A percentile compares a stretch with the other conserved stretches of the same genome.
phyloP scores from a whole-genome alignment of 2,888 invertebrate genomes.

The Perizoma flavofasciatum region DNA sequence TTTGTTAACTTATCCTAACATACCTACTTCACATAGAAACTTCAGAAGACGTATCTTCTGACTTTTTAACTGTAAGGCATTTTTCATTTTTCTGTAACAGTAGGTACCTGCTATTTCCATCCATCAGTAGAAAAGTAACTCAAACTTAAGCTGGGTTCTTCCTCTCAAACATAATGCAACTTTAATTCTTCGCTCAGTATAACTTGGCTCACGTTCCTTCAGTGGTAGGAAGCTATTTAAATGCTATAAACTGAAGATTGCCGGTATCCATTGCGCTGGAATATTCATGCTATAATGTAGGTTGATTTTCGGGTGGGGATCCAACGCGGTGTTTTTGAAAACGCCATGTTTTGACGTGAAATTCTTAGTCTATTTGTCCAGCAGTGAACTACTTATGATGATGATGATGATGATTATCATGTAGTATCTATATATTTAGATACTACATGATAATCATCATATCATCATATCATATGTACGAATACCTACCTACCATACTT shows the following conservation, averaged over 20 bases:
- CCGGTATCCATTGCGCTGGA: conserved; percentile 29
- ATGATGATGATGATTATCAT: too few species aligned
- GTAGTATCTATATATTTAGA: too few species aligned
- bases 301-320: conserved; percentile 22
- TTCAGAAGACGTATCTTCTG: too few species aligned
- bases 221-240: conserved; percentile 43
- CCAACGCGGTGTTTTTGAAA: conserved; percentile 12
- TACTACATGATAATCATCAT: too few species aligned
- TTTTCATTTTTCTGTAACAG: too few species aligned
- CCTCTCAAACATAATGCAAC: conserved; percentile 31
- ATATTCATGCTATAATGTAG: conserved; percentile 30
- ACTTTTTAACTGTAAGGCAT: too few species aligned
- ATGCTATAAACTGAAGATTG: conserved; percentile 44
- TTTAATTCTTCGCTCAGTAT: conserved; percentile 33
- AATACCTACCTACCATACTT: too few species aligned
- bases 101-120: not conserved
- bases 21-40: too few species aligned
- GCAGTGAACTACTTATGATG: not conserved
- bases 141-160: conserved; percentile 11
- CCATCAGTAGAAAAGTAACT: conserved; percentile 12
- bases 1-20: too few species aligned
- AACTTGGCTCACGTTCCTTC: conserved; percentile 38
- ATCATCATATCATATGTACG: too few species aligned
- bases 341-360: not conserved
- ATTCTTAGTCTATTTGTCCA: not conserved